A percentile compares a stretch with the other conserved stretches of the same genome.
Evolutionary conservation across 2,888 invertebrate species (phyloP).

Genomic region (Nomada fucata): DNA sequence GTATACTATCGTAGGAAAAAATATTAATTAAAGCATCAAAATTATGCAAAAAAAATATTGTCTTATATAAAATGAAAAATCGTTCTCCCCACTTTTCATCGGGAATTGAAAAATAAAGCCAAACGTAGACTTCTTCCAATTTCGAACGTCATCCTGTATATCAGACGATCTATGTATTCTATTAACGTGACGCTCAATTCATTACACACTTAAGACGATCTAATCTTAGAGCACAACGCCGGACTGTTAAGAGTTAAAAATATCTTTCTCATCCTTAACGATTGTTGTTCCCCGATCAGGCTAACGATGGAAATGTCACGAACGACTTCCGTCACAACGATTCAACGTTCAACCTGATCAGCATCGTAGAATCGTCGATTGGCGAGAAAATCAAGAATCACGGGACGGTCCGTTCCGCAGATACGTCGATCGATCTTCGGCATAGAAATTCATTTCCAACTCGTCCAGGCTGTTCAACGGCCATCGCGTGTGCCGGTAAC

Average conservation of each 20-base stretch:
- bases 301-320: constrained; percentile 13
- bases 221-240: constrained; percentile 9
- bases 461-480: not conserved
- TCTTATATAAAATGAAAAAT: no score
- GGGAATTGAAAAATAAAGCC: no score
- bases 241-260: constrained; percentile 46
- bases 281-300: constrained; percentile 31
- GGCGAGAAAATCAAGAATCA: not conserved
- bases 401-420: not conserved
- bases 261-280: constrained; percentile 23
- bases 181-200: not conserved
- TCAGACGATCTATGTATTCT: not conserved
- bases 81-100: no score
- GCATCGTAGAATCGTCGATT: not conserved
- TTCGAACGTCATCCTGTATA: not conserved
- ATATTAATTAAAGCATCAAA: no score
- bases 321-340: not conserved
- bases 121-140: not conserved
- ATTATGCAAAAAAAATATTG: no score
- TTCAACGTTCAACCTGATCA: not conserved
- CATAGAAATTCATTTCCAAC: constrained; percentile 11
- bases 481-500: constrained; percentile 22
- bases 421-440: not conserved
- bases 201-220: not conserved
- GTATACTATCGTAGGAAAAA: no score